Evolutionary conservation across 1,140 invertebrate species (phyloP).

Genomic region (Cheumatopsyche charites): DNA sequence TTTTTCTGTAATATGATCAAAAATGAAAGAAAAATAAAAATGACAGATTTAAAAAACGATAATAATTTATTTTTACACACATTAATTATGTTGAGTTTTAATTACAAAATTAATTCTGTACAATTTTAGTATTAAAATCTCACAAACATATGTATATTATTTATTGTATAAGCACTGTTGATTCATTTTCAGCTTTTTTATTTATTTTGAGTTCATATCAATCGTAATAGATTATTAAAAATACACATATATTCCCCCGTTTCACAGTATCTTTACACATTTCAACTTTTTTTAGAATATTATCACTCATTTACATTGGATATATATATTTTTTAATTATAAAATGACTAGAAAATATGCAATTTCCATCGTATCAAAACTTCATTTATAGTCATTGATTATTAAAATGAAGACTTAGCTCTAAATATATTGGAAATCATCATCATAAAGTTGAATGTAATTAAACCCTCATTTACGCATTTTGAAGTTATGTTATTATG

Average conservation of each 20-base stretch:
- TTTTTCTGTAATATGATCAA: no score
- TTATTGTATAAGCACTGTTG: slow-evolving; percentile 26
- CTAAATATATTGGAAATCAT: slow-evolving; percentile 7
- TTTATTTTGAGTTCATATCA: background rate
- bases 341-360: slow-evolving; percentile 28
- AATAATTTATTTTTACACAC: slow-evolving; percentile 28
- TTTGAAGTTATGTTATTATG: background rate
- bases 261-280: slow-evolving; percentile 15
- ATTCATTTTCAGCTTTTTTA: slow-evolving; percentile 15
- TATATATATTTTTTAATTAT: slow-evolving; percentile 25
- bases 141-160: slow-evolving; percentile 27
- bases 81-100: slow-evolving; percentile 27
- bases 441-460: background rate
- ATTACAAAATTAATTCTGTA: slow-evolving; percentile 26
- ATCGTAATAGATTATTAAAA: slow-evolving; percentile 7
- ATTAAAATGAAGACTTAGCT: slow-evolving; percentile 21
- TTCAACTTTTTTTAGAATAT: slow-evolving; percentile 22
- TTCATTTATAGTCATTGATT: slow-evolving; percentile 21
- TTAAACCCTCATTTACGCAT: slow-evolving; percentile 5
- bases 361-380: slow-evolving; percentile 25
- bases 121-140: slow-evolving; percentile 27
- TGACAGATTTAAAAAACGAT: slow-evolving; percentile 22
- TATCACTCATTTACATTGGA: slow-evolving; percentile 25
- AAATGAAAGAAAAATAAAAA: slow-evolving; percentile 3
- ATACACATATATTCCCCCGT: slow-evolving; percentile 19